Percentiles rank a stretch among this genome's conserved stretches.
Evolutionary conservation across 2,888 invertebrate species (phyloP).

Genomic region (Coremacera marginata): DNA sequence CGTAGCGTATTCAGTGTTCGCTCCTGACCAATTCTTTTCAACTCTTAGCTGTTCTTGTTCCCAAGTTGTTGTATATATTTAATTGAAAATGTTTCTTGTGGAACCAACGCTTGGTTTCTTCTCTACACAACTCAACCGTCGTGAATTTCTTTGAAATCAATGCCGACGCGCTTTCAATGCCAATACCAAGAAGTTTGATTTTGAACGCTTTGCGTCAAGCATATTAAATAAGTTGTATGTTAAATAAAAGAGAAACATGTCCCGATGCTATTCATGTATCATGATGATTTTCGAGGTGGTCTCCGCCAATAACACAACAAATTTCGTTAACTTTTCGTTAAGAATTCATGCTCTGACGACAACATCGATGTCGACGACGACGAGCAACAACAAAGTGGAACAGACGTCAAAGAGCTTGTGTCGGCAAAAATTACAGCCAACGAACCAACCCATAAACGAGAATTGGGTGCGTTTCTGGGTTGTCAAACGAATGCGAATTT

Average conservation of each 20-base stretch:
- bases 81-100: not conserved
- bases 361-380: not conserved
- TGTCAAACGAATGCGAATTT: not conserved
- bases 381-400: conserved; percentile 2
- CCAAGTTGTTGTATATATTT: not conserved
- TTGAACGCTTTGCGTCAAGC: conserved; percentile 31
- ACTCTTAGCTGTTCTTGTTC: no score
- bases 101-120: no score
- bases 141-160: conserved; percentile 32
- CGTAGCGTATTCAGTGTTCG: no score
- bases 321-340: not conserved
- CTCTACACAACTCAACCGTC: not conserved
- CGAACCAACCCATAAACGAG: not conserved
- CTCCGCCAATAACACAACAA: not conserved
- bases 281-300: conserved; percentile 21
- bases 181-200: conserved; percentile 31
- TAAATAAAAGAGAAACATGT: conserved; percentile 27
- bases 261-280: not conserved
- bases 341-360: not conserved
- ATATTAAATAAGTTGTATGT: conserved; percentile 46
- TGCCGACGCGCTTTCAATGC: conserved; percentile 39
- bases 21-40: no score
- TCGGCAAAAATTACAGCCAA: not conserved
- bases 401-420: not conserved
- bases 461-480: conserved; percentile 24